Evolutionary conservation across 2,113 vertebrate species (phyloP).

Genomic region (Corvus hawaiiensis): DNA sequence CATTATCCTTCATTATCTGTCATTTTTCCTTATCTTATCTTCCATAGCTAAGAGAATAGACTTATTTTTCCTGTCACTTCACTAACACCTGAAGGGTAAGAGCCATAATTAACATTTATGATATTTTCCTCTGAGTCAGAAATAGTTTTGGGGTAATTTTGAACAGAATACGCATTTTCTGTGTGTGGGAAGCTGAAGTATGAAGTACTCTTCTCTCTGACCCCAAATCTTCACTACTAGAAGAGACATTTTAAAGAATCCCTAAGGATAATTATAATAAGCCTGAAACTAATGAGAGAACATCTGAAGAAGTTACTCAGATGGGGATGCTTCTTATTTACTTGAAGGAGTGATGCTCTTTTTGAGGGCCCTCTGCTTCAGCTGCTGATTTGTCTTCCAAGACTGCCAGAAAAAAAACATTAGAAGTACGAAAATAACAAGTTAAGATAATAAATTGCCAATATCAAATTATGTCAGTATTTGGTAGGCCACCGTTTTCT

Average conservation of each 20-base stretch:
- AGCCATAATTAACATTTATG: neutral
- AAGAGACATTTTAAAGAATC: neutral
- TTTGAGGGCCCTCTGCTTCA: neutral
- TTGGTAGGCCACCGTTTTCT: neutral
- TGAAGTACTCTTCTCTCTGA: neutral
- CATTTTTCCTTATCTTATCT: neutral
- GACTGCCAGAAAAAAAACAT: neutral
- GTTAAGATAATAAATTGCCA: neutral
- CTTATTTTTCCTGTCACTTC: neutral
- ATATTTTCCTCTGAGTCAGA: neutral
- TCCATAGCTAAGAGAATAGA: neutral
- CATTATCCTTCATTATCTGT: neutral
- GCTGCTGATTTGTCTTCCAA: neutral
- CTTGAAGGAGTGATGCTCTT: neutral
- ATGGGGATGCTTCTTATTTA: neutral
- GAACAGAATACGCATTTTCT: neutral
- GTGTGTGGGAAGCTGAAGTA: neutral
- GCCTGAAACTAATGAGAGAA: neutral
- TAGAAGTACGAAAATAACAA: neutral
- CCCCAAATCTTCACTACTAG: neutral
- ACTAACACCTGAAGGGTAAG: slow-evolving; percentile 21
- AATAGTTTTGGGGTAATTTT: neutral
- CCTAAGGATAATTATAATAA: neutral
- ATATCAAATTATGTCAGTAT: neutral
- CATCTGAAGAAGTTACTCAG: neutral